Base-by-base conservation (phyloP, 2,797 vertebrate species). In the Ficedula albicollis region DNA sequence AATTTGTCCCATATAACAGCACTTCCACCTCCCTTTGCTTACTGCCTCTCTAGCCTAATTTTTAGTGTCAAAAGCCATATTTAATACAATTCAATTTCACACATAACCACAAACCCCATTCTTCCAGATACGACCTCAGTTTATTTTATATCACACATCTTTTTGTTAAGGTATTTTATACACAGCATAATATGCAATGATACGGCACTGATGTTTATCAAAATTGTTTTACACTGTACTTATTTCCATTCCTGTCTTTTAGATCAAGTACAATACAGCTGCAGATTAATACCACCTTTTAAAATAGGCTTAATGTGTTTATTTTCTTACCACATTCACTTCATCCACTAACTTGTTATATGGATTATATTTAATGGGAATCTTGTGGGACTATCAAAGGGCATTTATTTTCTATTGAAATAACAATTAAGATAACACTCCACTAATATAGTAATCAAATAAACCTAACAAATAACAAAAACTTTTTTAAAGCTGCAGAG, bases 361-460 rank as follows among this genome's bases (percentile, higher is more conserved):
- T 95, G 87, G 93, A 76, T 97, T 96, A 49, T 91, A 64, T 93
- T 97, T 94, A 96, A 94, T 70, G 84, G 43, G 87, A 95, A 95
- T 97, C 95, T 95, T 85, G 84, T 46, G 87, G 93, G 94, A 80
- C 93, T 94, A 95, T 96, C 95, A 90, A 95, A 93, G 95, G 90
- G 82, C 93, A 96, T 97, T 95, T 97, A 83, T 97, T 97, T 97
- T 91, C 94, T 92, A 96, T 89, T 87, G 91, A 97, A 97, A 96
- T 95, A 98, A 95, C 94, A 97, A 97, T 98, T 97, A 98, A 97
- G 95, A 96, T 96, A 97, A 91, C 89, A 84, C 13, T 9, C 78
- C 67, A 94, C 16, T 80, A 97, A 98, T 95, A 96, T 46, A 96
- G 91, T 96, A 96, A 97, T 97, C 96, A 96, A 96, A 97, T 94